phyloP scores from a whole-genome alignment of 1,140 invertebrate species.

The Lepidostoma basale region DNA sequence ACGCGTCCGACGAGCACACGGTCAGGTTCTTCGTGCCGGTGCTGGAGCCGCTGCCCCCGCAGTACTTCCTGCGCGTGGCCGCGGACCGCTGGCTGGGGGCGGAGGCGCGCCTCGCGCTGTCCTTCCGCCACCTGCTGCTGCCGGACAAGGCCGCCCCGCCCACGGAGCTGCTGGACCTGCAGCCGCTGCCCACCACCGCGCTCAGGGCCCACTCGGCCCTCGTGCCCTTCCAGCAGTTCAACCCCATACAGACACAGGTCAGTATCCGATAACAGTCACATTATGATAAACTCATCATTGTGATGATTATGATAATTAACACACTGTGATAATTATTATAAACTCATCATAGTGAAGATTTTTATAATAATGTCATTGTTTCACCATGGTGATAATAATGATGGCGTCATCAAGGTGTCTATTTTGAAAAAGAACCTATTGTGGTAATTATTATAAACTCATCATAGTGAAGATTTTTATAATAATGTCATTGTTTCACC shows the following conservation, averaged over 20 bases:
- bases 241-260: slow-evolving; percentile 97
- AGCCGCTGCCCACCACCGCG: slow-evolving; percentile 90
- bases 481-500: no score
- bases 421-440: no score
- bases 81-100: slow-evolving; percentile 87
- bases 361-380: no score
- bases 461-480: no score
- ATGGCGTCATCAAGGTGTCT: no score
- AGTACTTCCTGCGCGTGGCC: slow-evolving; percentile 91
- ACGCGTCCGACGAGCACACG: slow-evolving; percentile 91
- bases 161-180: slow-evolving; percentile 96
- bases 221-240: slow-evolving; percentile 92
- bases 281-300: background rate
- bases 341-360: no score
- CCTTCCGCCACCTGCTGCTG: slow-evolving; percentile 95
- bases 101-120: slow-evolving; percentile 96
- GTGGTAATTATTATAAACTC: no score
- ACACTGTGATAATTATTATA: no score
- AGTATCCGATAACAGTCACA: background rate
- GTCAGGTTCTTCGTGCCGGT: slow-evolving; percentile 99
- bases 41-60: slow-evolving; percentile 96
- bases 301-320: no score
- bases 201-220: slow-evolving; percentile 80
- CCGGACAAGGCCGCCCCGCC: slow-evolving; percentile 98
- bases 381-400: no score